Evolutionary conservation across 2,888 invertebrate species (phyloP).

Genomic region (Ferrisia virgata): DNA sequence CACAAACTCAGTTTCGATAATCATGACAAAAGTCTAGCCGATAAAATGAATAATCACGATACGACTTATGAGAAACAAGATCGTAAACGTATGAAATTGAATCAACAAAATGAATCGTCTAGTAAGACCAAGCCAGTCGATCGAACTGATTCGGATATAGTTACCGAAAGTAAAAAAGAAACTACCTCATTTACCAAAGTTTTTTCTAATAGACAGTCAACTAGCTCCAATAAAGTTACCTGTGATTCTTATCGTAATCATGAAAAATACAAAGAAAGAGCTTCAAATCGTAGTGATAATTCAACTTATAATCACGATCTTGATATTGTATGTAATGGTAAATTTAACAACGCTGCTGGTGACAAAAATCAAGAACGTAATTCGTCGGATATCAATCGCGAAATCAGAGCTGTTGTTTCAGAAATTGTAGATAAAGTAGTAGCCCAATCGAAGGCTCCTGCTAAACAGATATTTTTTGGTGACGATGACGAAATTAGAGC

Average conservation of each 20-base stretch:
- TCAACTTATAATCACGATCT: not conserved
- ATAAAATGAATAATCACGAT: not conserved
- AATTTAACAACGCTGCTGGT: not conserved
- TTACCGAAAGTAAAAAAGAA: constrained; percentile 14
- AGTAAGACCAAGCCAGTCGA: not conserved
- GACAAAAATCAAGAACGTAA: not conserved
- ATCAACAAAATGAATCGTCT: not conserved
- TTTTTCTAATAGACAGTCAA: not conserved
- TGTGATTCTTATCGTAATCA: not conserved
- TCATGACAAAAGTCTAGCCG: not conserved
- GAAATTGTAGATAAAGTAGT: not conserved
- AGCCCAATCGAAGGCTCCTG: not conserved
- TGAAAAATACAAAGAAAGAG: not conserved
- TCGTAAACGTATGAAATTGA: not conserved
- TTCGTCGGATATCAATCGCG: not conserved
- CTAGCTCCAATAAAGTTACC: constrained; percentile 27
- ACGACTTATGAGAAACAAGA: not conserved
- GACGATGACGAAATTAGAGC: not conserved
- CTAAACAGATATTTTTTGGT: not conserved
- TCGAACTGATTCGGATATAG: constrained; percentile 1
- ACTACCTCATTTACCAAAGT: constrained; percentile 24
- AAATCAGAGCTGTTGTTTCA: not conserved
- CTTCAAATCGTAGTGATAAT: constrained; percentile 10
- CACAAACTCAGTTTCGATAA: constrained; percentile 9
- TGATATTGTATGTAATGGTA: not conserved